Base-by-base conservation (phyloP, 2,797 vertebrate species). In the Danio aesculapii region DNA sequence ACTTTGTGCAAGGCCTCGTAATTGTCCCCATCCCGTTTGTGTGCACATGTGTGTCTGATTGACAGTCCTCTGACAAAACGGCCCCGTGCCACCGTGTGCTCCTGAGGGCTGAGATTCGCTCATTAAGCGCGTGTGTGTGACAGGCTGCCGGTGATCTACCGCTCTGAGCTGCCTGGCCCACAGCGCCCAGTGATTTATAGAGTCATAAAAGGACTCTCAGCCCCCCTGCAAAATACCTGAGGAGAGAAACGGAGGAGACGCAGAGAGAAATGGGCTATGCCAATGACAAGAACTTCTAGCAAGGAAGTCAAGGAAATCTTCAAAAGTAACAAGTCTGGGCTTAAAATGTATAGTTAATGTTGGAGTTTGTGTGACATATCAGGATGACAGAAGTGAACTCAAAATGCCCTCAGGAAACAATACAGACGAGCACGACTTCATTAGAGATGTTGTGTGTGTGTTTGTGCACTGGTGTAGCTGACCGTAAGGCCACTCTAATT, bases 81-180 rank as follows among this genome's bases (percentile, higher is more conserved):
- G 69, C 73, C 69, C 61, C 50, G 67, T 73, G 73, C 80, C 75
- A 79, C 68, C 73, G 62, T 82, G 55, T 80, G 55, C 73, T 84
- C 66, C 85, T 79, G 58, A n/a, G 14, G 81, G 63, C 74, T 81
- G 77, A 74, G 77, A 84, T 84, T 68, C 61, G 57, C 80, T 86
- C 83, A 86, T 86, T 86, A 86, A 84, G 83, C 49, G 19, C 1
- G 57, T 41, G 49, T 67, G 69, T 80, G 85, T 86, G 85, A 84
- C 83, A 86, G 80, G 58, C 73, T 71, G 81, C 39, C 11, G 13
- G 76, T 84, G 85, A 86, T 86, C 62, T 86, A 86, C 72, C 73
- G 80, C 72, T 79, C 73, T 52, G 57, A 66, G 83, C 77, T 17
- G 49, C 79, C 52, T 59, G 61, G 83, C 67, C 79, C 74, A 61